Evolutionary conservation across 2,113 vertebrate species (phyloP), one percentile per base, ranked within the genome.

Genomic region (Hippocampus barbouri): DNA sequence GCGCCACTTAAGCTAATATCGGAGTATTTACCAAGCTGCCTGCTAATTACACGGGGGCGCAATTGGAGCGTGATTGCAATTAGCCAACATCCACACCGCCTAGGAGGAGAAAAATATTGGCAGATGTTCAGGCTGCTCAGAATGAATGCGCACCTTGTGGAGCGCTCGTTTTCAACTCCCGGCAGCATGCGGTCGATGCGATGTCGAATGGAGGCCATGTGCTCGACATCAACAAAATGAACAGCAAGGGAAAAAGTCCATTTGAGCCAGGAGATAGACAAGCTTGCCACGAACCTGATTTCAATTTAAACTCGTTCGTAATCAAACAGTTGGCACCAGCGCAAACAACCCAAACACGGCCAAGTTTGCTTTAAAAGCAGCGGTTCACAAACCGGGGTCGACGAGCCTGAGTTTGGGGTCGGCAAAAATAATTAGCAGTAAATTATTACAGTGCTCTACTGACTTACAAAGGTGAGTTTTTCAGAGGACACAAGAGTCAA

Each of bases 41-140:
- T 79, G 59, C 79, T 85, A 88, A 90, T 90, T 83, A 79, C 85
- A 83, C 84, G 76, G 81, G 79, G 83, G 62, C 66, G 78, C 85
- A 86, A 86, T 85, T 83, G 16, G 73, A 75, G 76, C 77, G 82
- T 85, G 84, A 90, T 89, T 87, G 89, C 86, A 86, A 89, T 88
- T 88, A 85, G 78, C 81, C 15, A 78, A 75, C 34, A 77, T 85
- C 85, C 86, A 83, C 75, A 83, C 82, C 18, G 79, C 81, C 69
- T 76, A 30, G 47, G 27, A 6, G 27, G 59, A 21, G 18, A 21
- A 30, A 89, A 89, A 83, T 83, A 81, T 82, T 85, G 85, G 82
- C 85, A 88, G 88, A 89, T 88, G 89, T 87, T 78, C 76, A 63
- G 70, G 70, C 76, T 56, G 70, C 81, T 68, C 49, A 54, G 60